phyloP scores from a whole-genome alignment of 2,888 invertebrate genomes.

The Cerceris ruficornis region DNA sequence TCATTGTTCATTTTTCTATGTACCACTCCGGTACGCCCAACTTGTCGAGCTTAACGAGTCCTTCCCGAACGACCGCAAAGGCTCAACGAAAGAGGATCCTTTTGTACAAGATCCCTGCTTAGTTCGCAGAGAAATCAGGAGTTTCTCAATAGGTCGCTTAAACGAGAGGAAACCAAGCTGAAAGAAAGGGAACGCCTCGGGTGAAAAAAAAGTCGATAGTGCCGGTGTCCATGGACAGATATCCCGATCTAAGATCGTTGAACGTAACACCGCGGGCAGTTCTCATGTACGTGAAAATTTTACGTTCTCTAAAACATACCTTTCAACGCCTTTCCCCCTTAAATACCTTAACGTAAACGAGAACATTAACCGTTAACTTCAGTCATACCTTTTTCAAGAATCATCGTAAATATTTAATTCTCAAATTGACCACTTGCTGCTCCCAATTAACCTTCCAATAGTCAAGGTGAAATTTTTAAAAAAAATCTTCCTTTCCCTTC shows the following conservation, averaged over 20 bases:
- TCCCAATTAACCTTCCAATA: too few relatives aligned
- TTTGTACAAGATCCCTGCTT: slow-evolving; percentile 7
- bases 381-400: too few relatives aligned
- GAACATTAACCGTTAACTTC: too few relatives aligned
- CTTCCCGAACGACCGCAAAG: slow-evolving; percentile 18
- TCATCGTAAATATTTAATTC: too few relatives aligned
- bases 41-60: slow-evolving; percentile 31
- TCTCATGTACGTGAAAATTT: slow-evolving; percentile 14
- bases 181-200: slow-evolving; percentile 39
- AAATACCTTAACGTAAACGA: too few relatives aligned
- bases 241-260: slow-evolving; percentile 26
- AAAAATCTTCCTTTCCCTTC: too few relatives aligned
- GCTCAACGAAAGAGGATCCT: slow-evolving; percentile 23
- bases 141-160: slow-evolving; percentile 56
- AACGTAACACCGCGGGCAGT: slow-evolving; percentile 4
- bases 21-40: background rate
- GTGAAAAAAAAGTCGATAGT: slow-evolving; percentile 45
- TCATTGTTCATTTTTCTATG: background rate
- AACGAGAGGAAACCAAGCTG: slow-evolving; percentile 35
- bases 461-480: too few relatives aligned
- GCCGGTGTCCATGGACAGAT: slow-evolving; percentile 31
- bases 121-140: slow-evolving; percentile 40
- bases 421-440: too few relatives aligned
- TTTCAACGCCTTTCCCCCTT: background rate
- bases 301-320: background rate